A percentile compares a stretch with the other conserved stretches of the same genome.
phyloP scores from a whole-genome alignment of 2,888 invertebrate genomes.

The Nomada ruficornis region DNA sequence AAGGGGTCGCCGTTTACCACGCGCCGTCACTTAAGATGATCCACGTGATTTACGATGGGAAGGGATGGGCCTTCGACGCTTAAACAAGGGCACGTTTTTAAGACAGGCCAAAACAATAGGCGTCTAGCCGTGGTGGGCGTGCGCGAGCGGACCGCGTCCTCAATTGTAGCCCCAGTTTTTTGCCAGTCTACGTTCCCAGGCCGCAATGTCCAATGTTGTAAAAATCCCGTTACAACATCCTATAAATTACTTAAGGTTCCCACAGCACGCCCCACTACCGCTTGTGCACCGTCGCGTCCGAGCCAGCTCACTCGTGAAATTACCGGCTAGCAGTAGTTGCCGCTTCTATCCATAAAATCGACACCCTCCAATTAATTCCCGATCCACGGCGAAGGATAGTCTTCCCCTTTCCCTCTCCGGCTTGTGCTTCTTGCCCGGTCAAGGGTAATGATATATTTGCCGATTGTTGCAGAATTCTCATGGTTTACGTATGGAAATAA shows the following conservation, averaged over 20 bases:
- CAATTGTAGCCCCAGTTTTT: slow-evolving; percentile 78
- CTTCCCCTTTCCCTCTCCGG: slow-evolving; percentile 1
- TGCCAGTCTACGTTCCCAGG: slow-evolving; percentile 78
- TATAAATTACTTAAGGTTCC: slow-evolving; percentile 79
- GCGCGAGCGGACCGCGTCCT: slow-evolving; percentile 77
- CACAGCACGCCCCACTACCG: slow-evolving; percentile 68
- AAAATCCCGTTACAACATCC: slow-evolving; percentile 78
- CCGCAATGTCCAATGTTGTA: slow-evolving; percentile 76
- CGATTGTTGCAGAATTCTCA: slow-evolving; percentile 62
- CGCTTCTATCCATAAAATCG: slow-evolving; percentile 63
- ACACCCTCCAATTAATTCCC: slow-evolving; percentile 60
- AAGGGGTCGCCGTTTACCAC: slow-evolving; percentile 29
- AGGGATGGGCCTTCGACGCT: slow-evolving; percentile 65
- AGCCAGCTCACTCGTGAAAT: slow-evolving; percentile 61
- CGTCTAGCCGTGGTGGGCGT: slow-evolving; percentile 71
- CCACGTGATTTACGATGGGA: slow-evolving; percentile 79
- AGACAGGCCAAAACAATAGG: slow-evolving; percentile 76
- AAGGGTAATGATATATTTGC: slow-evolving; percentile 60
- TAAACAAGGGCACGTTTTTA: slow-evolving; percentile 79
- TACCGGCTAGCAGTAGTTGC: slow-evolving; percentile 59
- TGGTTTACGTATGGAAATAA: slow-evolving; percentile 60
- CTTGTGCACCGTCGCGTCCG: not conserved
- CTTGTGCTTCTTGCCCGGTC: slow-evolving; percentile 21
- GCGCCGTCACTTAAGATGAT: slow-evolving; percentile 60
- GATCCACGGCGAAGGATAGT: slow-evolving; percentile 38